Percentiles rank a stretch among this genome's conserved stretches.
Evolutionary conservation across 35 echinoderm and acorn worm genomes (phyloP).

Genomic region (Nesometra sesokonis): DNA sequence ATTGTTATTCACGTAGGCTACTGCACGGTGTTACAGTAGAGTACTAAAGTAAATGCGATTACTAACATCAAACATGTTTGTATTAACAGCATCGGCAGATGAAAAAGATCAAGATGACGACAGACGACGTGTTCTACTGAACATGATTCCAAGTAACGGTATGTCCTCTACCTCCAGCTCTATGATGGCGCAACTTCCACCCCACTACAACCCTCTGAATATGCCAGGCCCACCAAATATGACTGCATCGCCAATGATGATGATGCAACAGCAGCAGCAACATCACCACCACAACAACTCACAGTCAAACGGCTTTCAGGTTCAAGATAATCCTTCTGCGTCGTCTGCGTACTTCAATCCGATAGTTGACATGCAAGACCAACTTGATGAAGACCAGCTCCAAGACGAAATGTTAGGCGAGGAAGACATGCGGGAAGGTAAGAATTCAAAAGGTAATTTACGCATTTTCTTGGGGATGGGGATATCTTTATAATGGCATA

Average conservation of each 20-base stretch:
- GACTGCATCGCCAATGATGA: background rate
- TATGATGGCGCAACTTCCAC: background rate
- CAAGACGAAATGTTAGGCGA: background rate
- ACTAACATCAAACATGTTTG: background rate
- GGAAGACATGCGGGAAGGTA: background rate
- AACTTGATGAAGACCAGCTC: background rate
- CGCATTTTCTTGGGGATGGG: too few relatives aligned
- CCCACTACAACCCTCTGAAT: background rate
- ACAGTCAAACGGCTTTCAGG: background rate
- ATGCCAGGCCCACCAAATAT: background rate
- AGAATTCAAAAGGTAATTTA: too few relatives aligned
- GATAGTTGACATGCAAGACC: background rate
- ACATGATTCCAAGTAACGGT: background rate
- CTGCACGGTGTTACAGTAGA: too few relatives aligned
- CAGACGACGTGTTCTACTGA: background rate
- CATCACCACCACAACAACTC: too few relatives aligned
- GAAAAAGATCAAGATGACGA: background rate
- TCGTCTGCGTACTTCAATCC: background rate
- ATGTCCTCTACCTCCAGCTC: background rate
- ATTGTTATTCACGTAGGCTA: too few relatives aligned
- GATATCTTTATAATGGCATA: too few relatives aligned
- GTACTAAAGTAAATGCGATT: too few relatives aligned
- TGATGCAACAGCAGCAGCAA: background rate
- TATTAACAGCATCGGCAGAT: background rate
- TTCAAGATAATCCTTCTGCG: background rate